Percentiles rank a stretch among this genome's conserved stretches.
These are phyloP conservation scores for Halichoerus grypus DNA, from an alignment of 2,113 vertebrate species.

Conservation along the genomic window DNA sequence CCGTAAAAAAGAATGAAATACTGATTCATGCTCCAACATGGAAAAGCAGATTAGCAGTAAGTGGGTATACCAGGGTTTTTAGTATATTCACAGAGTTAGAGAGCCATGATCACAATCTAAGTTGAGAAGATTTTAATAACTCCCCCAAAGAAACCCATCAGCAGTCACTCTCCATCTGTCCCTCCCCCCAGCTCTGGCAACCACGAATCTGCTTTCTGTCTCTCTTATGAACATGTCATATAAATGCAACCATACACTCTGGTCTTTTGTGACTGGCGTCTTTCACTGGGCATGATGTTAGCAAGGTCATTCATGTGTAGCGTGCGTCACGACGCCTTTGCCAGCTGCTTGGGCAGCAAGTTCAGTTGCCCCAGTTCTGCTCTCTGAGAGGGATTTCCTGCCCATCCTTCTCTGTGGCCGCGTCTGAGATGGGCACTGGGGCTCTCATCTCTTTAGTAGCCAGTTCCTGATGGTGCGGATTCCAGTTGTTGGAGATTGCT, in stretches of 20 bases:
- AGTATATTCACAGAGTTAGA: background rate
- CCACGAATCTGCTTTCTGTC: background rate
- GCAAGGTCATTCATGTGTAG: background rate
- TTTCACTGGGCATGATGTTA: background rate
- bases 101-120: background rate
- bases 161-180: background rate
- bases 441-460: background rate
- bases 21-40: background rate
- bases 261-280: background rate
- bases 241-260: accelerated
- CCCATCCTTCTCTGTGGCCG: background rate
- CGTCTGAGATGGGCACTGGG: background rate
- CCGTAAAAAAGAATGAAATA: background rate
- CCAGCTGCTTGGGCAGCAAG: background rate
- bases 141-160: background rate
- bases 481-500: background rate
- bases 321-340: background rate
- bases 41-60: background rate
- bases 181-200: background rate
- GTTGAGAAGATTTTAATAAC: background rate
- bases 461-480: background rate
- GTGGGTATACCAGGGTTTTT: background rate
- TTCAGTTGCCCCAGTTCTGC: background rate
- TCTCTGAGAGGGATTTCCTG: background rate
- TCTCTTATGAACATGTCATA: background rate